Conservation (phyloP, 2,113 vertebrate species). For the Nothoprocta pentlandii region DNA sequence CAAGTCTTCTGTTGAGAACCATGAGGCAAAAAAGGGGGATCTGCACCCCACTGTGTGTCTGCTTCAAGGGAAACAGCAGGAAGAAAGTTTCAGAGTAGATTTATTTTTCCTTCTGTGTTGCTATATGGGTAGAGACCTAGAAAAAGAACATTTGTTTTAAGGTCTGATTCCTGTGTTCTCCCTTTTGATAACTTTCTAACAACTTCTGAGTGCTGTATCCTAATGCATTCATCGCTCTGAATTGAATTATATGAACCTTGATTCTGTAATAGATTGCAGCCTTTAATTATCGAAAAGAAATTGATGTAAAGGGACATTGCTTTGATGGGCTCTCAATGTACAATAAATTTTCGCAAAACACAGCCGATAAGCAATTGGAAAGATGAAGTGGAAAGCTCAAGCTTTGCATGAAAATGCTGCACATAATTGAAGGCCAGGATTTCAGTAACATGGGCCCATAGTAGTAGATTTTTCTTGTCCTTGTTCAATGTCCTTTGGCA, state of each 20-base stretch:
- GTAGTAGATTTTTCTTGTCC: neutral
- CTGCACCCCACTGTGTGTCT: fast-evolving
- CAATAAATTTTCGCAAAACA: neutral
- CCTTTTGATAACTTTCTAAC: neutral
- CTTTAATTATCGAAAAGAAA: conserved; percentile 49
- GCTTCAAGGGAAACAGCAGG: neutral
- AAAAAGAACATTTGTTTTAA: neutral
- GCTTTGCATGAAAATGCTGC: neutral
- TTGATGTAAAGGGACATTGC: neutral
- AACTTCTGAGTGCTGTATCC: neutral
- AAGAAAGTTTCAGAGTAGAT: neutral
- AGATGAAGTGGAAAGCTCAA: neutral
- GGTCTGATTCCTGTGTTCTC: neutral
- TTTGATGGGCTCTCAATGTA: neutral
- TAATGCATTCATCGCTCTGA: neutral
- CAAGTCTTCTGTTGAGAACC: neutral
- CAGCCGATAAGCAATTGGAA: neutral
- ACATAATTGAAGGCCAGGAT: neutral
- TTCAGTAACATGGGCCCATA: neutral
- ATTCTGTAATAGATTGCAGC: conserved; percentile 6
- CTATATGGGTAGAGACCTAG: neutral
- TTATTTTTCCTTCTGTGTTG: neutral
- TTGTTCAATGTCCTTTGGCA: neutral
- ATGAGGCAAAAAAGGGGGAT: fast-evolving
- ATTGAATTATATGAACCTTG: neutral